A percentile compares a stretch with the other conserved stretches of the same genome.
phyloP scores from a whole-genome alignment of 2,113 vertebrate species.

The Tetrax tetrax region DNA sequence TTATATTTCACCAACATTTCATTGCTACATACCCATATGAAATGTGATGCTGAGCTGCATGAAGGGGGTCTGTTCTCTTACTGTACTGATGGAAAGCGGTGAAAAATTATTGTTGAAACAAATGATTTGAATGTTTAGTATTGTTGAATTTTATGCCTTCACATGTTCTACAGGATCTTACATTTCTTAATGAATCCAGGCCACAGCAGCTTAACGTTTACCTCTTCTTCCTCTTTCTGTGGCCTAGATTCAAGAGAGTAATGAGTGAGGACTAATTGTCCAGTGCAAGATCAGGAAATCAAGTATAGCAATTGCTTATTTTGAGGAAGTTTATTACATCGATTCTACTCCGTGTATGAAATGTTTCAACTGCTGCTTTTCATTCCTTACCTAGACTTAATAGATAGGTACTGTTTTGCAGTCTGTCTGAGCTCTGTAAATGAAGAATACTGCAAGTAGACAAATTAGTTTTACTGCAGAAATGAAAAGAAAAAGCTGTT shows the following conservation, averaged over 20 bases:
- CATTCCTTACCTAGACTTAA: not conserved
- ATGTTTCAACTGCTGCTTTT: not conserved
- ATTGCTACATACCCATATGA: not conserved
- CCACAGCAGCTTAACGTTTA: not conserved
- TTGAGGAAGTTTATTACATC: not conserved
- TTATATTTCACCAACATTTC: not conserved
- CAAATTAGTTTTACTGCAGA: not conserved
- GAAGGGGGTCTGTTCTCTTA: not conserved
- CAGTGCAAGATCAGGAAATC: not conserved
- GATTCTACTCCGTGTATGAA: not conserved
- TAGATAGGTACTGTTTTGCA: not conserved
- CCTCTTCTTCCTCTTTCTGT: not conserved
- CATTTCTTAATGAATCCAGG: conserved; percentile 21
- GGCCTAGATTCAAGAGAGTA: conserved; percentile 50
- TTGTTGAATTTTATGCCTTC: not conserved
- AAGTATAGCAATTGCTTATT: not conserved
- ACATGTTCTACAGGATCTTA: not conserved
- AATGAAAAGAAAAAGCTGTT: not conserved
- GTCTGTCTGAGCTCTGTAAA: not conserved
- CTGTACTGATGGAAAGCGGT: not conserved
- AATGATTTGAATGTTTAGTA: not conserved
- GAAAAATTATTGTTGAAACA: not conserved
- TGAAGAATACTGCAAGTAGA: not conserved
- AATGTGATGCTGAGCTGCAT: not conserved
- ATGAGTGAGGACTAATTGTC: conserved; percentile 33